phyloP scores from a whole-genome alignment of 2,797 vertebrate species.

The Onychomys torridus region DNA sequence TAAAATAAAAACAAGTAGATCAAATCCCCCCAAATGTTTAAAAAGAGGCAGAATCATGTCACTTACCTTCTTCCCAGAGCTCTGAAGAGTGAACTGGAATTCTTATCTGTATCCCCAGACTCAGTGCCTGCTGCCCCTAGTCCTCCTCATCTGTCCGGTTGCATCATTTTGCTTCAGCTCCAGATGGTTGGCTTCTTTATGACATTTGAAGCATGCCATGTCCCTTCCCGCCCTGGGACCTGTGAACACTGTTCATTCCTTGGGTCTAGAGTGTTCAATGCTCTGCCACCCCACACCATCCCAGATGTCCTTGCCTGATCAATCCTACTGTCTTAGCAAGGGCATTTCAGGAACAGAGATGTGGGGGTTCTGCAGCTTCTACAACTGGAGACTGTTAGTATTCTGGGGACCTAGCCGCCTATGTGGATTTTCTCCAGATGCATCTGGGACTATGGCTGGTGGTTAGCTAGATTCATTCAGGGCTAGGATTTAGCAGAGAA shows the following conservation, averaged over 20 bases:
- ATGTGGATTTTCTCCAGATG: background rate
- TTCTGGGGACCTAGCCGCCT: background rate
- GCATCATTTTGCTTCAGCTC: background rate
- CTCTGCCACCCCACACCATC: background rate
- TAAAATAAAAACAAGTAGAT: background rate
- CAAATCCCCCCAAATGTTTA: too few species aligned
- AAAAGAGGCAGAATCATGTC: background rate
- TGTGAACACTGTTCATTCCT: background rate
- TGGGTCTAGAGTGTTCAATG: background rate
- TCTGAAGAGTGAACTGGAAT: background rate
- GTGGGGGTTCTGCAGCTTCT: background rate
- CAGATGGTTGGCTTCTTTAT: background rate
- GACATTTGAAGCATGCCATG: background rate
- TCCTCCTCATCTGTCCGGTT: background rate
- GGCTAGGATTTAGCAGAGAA: background rate
- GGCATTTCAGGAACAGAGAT: too few species aligned
- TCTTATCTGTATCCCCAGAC: background rate
- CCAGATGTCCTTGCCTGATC: background rate
- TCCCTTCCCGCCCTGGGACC: background rate
- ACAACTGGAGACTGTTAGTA: fast-evolving
- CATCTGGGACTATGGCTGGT: too few species aligned
- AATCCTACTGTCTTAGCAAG: background rate
- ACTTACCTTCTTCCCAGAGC: background rate
- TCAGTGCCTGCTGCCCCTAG: background rate
- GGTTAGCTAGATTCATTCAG: background rate